phyloP scores from a whole-genome alignment of 1,140 invertebrate genomes.

The Notospermus geniculatus region DNA sequence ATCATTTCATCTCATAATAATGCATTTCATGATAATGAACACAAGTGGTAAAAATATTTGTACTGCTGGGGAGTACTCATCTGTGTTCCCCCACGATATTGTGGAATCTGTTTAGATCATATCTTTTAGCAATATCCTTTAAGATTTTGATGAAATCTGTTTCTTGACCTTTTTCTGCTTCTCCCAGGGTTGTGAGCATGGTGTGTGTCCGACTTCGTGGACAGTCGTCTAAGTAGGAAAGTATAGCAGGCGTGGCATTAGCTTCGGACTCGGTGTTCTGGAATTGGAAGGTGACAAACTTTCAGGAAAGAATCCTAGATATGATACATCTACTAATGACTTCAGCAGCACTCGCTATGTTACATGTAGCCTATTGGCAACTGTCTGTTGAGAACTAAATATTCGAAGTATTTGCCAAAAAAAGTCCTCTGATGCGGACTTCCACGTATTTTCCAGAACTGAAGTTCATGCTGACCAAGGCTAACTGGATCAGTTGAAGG shows the following conservation, averaged over 20 bases:
- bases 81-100: background rate
- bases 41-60: no score
- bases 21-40: no score
- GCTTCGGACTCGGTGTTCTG: background rate
- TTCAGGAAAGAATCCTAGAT: background rate
- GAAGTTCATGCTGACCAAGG: no score
- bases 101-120: slow-evolving; percentile 1
- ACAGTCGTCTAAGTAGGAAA: slow-evolving; percentile 7
- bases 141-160: background rate
- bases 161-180: background rate
- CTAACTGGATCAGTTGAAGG: no score
- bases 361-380: background rate
- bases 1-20: no score
- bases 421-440: background rate
- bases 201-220: background rate
- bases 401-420: background rate
- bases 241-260: background rate
- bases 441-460: no score
- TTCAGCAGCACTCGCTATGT: background rate
- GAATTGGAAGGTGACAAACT: background rate
- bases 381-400: background rate
- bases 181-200: background rate
- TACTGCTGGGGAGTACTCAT: no score
- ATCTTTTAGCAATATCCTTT: background rate
- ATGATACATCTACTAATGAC: background rate